Evolutionary conservation across 1,140 invertebrate species (phyloP).

Genomic region (Neodiprion virginianus): DNA sequence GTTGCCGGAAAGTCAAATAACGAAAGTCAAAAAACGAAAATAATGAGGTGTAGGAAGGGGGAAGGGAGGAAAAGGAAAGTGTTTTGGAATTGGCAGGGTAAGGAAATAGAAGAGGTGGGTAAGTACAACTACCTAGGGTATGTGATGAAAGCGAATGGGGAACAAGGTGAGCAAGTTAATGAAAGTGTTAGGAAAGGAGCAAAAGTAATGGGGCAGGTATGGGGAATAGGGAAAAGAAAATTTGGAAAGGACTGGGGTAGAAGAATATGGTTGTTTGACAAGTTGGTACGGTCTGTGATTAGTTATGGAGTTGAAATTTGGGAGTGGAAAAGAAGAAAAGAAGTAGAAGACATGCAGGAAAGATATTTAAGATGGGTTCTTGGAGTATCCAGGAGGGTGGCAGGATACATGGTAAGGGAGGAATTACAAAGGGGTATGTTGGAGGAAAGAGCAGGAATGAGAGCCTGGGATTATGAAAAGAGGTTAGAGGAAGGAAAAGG

Average conservation of each 20-base stretch:
- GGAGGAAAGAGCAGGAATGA: too few species aligned
- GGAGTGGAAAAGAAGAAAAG: too few species aligned
- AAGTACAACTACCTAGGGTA: conserved; percentile 25
- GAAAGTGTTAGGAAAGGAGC: too few species aligned
- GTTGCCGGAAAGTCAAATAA: conserved; percentile 11
- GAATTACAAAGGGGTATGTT: conserved; percentile 15
- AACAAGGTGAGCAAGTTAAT: too few species aligned
- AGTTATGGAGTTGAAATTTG: too few species aligned
- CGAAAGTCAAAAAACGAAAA: conserved; percentile 21
- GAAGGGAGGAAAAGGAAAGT: conserved; percentile 18
- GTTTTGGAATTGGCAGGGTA: conserved; percentile 15
- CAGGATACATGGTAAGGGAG: conserved; percentile 25
- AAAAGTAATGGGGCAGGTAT: too few species aligned
- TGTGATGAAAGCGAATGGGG: neutral
- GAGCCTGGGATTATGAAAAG: too few species aligned
- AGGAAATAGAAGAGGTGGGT: conserved; percentile 15
- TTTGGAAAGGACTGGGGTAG: too few species aligned
- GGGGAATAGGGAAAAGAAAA: too few species aligned
- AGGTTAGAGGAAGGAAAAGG: too few species aligned
- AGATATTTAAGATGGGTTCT: conserved; percentile 19
- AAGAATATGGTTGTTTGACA: too few species aligned
- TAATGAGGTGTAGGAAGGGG: conserved; percentile 24
- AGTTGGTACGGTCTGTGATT: too few species aligned
- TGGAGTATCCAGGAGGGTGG: neutral
- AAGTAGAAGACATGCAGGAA: neutral